Evolutionary conservation across 2,113 vertebrate species (phyloP), one percentile per base, ranked within the genome.

Genomic region (Colistium nudipinnis): DNA sequence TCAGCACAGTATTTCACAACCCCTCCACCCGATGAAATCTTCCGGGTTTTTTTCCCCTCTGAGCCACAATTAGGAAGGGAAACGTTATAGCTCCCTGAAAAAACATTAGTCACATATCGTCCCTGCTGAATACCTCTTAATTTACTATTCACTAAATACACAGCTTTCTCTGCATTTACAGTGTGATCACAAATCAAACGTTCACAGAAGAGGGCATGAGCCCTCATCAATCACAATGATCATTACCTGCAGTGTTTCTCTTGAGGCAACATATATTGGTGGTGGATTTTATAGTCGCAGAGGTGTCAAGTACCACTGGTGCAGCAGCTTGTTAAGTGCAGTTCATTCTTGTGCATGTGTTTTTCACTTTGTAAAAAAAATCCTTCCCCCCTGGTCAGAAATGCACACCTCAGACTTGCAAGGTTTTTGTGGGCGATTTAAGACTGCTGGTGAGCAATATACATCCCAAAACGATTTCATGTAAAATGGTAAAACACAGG

Each of bases 231-330:
- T 72, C 66, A 35, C 25, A 31, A 3, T 27, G 12, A 25, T 60
- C 30, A 59, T 20, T 43, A 61, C 31, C 17, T 68, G 70, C 43
- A 45, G 12, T 57, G 35, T 49, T 70, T 64, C 35, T 51, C 60
- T 71, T 11, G 2, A 70, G 59, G 62, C 30, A 44, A 44, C 8
- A 52, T 39, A 57, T 27, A 76, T 44, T 61, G 33, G 47, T 6
- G 2, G 17, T 4, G 62, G 10, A 63, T 59, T 69, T 24, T 22
- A 56, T 6, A 38, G 54, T 2, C 24, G 22, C 51, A 28, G 33
- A 17, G 13, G 12, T 38, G 39, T 24, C 13, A n/a, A 3, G 25
- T 43, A 14, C 7, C 20, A 28, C 66, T 41, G 4, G 8, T 38
- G 43, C 13, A 60, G 44, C 5, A 17, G 60, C 52, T 13, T 20